Evolutionary conservation across 2,888 invertebrate species (phyloP).

Genomic region (Rhabditophanes sp.): DNA sequence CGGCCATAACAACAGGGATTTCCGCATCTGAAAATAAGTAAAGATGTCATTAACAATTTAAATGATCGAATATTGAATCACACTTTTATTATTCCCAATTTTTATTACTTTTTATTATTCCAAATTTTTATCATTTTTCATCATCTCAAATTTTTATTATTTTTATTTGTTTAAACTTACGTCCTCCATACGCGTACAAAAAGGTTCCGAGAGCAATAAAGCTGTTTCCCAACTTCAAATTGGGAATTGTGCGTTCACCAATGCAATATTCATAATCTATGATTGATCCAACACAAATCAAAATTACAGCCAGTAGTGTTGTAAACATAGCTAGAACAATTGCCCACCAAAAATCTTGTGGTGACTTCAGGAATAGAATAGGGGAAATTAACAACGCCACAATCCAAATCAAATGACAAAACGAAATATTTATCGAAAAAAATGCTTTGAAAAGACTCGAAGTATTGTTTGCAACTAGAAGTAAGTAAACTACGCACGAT

Average conservation of each 20-base stretch:
- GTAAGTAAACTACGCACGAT: slow-evolving; percentile 27
- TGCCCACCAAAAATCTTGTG: slow-evolving; percentile 34
- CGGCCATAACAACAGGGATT: no score
- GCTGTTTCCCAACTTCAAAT: slow-evolving; percentile 21
- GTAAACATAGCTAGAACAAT: slow-evolving; percentile 40
- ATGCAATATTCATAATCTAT: slow-evolving; percentile 25
- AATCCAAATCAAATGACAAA: slow-evolving; percentile 25
- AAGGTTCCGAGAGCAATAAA: slow-evolving; percentile 40
- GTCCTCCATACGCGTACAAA: slow-evolving; percentile 37
- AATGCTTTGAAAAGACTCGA: slow-evolving; percentile 23
- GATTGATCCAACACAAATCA: slow-evolving; percentile 28
- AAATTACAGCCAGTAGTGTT: slow-evolving; percentile 31
- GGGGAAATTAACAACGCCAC: slow-evolving; percentile 28
- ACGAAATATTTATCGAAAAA: slow-evolving; percentile 7
- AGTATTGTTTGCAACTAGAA: slow-evolving; percentile 33
- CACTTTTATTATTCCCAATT: no score
- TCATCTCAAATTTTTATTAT: no score
- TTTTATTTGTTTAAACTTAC: no score
- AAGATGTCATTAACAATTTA: no score
- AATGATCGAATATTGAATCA: no score
- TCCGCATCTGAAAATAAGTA: no score
- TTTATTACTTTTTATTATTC: no score
- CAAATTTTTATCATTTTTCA: no score
- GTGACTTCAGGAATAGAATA: slow-evolving; percentile 31
- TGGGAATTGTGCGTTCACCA: slow-evolving; percentile 16